These are phyloP conservation scores for Cebuella pygmaea DNA, from an alignment of 2,797 vertebrate genomes.

Conservation along the genomic window DNA sequence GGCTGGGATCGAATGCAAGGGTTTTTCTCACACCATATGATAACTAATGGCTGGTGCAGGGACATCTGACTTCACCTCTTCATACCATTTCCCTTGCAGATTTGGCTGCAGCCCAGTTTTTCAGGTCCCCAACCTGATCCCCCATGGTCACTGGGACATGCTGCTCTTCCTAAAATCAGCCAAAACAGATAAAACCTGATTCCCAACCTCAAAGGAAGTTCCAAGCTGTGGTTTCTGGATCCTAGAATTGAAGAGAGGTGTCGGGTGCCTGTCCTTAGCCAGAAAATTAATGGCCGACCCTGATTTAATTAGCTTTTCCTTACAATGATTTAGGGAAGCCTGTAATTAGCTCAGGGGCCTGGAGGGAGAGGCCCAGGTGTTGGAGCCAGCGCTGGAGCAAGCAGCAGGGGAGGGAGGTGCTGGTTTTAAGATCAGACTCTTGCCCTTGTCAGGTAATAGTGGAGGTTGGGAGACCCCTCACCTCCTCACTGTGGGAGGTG, in stretches of 20 bases:
- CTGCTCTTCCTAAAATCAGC: not conserved
- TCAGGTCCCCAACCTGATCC: not conserved
- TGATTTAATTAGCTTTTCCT: constrained; percentile 68
- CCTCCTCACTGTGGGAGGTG: not conserved
- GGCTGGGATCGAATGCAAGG: not conserved
- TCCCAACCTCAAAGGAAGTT: not conserved
- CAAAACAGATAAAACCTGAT: not conserved
- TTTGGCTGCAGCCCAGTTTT: not conserved
- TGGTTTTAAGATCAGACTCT: not conserved
- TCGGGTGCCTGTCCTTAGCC: constrained; percentile 23
- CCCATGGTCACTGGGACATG: not conserved
- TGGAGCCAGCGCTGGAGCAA: not conserved
- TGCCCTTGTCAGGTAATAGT: not conserved
- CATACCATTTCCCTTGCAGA: not conserved
- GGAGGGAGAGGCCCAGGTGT: constrained; percentile 30
- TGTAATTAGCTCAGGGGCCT: constrained; percentile 69
- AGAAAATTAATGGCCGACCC: constrained; percentile 48
- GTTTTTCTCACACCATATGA: rapidly evolving
- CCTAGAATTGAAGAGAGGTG: not conserved
- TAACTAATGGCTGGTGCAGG: not conserved
- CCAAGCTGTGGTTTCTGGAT: not conserved
- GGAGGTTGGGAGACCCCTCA: not conserved
- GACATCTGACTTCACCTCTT: no score
- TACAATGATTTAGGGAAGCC: constrained; percentile 56
- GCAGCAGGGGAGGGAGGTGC: not conserved